Evolutionary conservation across 1,140 invertebrate species (phyloP), one percentile per base, ranked within the genome.

Genomic region (Globodera rostochiensis): DNA sequence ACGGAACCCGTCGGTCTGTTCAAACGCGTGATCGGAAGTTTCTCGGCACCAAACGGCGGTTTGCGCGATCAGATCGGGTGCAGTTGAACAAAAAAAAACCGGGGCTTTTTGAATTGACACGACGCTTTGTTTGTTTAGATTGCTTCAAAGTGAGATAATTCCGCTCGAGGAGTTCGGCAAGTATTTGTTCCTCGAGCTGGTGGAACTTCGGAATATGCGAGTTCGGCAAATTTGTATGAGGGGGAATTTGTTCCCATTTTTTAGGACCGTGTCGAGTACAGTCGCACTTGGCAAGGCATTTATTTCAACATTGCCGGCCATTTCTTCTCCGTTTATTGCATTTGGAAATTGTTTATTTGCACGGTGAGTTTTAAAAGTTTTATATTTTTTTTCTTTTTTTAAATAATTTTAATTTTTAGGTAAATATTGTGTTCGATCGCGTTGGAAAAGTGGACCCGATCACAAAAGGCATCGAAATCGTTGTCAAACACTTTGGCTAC

Each of bases 331-430:
- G 91, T 97, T 8, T 99, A 99, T 89, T 99, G 98, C 90, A 93
- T 96, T 71, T 99, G 96, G 95, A 99, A 99, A 92, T 99, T 99
- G 90, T 96, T 99, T 90, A 98, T 99, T 91, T 95, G 96, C 92
- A 88, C 85, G 25, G 73, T 83, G 19, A 13, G 3, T 15, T 36
- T 9, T 69, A 66, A n/a, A 45, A 13, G 3, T 15, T 36, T 8
- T 66, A 66, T 47, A 36, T 25, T 1, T 74, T 7, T 19, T 6
- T 67, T 3, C 19, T 36, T 64, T 75, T 36, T 64, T 25, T 15
- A 75, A 47, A 45, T 67, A 11, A 15, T 1, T 9, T 87, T 98
- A 83, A 11, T 71, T 69, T 36, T 69, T 4, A 78, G 77, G 70
- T 83, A 8, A 99, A 99, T 91, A 99, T 99, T 86, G 95, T 99